These are phyloP conservation scores for Yponomeuta evonymella DNA, from an alignment of 2,888 invertebrate genomes.

Conservation along the genomic window DNA sequence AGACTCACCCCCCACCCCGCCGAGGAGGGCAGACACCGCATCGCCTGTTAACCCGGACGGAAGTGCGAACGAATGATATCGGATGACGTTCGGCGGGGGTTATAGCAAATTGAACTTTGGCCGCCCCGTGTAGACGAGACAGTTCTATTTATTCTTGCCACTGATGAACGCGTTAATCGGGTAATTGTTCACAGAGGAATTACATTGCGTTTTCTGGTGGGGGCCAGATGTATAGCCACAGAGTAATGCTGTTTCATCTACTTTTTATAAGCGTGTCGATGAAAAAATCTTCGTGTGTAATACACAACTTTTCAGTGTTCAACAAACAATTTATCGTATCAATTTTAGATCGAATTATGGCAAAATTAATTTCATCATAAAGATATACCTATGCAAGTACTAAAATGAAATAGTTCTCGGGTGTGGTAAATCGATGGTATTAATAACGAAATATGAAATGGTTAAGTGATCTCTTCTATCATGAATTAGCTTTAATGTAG, in stretches of 20 bases:
- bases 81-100: background rate
- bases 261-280: too few species aligned
- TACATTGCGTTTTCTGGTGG: background rate
- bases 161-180: too few species aligned
- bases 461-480: conserved; percentile 16
- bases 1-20: conserved; percentile 1
- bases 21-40: background rate
- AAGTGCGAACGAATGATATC: background rate
- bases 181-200: background rate
- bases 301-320: background rate
- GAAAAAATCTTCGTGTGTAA: too few species aligned
- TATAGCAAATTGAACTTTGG: conserved; percentile 3
- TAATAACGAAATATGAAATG: background rate
- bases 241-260: background rate
- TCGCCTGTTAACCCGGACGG: background rate
- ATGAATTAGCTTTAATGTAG: background rate
- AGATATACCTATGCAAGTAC: background rate
- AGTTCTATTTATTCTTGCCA: too few species aligned
- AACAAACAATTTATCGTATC: background rate
- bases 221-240: background rate
- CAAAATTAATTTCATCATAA: background rate
- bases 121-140: background rate
- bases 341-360: background rate
- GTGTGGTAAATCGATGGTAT: background rate
- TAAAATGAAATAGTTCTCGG: background rate